Conservation (phyloP, 2,113 vertebrate genomes). For the Psammodynastes pulverulentus region DNA sequence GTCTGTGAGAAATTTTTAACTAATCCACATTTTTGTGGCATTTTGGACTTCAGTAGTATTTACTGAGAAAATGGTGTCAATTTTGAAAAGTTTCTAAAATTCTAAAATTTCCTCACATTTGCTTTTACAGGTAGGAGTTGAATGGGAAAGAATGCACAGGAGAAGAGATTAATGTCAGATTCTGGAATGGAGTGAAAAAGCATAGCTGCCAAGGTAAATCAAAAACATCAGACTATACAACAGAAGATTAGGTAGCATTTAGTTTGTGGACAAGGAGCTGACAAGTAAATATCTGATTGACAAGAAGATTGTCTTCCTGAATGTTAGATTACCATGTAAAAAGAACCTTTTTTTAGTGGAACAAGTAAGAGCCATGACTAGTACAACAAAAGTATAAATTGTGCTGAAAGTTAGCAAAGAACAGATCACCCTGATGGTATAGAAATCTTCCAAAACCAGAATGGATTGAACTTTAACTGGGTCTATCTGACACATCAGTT, state of each 20-base stretch:
- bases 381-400: background rate
- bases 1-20: background rate
- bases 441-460: background rate
- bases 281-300: background rate
- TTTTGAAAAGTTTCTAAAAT: background rate
- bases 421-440: background rate
- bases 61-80: background rate
- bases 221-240: background rate
- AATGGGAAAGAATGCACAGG: background rate
- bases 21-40: background rate
- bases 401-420: background rate
- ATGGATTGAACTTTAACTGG: background rate
- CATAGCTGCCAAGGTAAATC: background rate
- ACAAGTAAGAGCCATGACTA: background rate
- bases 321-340: background rate
- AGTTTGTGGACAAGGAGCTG: background rate
- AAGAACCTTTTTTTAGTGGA: background rate
- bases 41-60: background rate
- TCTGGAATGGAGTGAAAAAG: background rate
- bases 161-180: background rate
- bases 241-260: background rate
- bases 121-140: background rate
- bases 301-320: background rate
- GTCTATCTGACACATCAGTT: background rate
- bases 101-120: background rate